These are phyloP conservation scores for Orchesella cincta DNA, from an alignment of 1,140 invertebrate species.

Conservation along the genomic window DNA sequence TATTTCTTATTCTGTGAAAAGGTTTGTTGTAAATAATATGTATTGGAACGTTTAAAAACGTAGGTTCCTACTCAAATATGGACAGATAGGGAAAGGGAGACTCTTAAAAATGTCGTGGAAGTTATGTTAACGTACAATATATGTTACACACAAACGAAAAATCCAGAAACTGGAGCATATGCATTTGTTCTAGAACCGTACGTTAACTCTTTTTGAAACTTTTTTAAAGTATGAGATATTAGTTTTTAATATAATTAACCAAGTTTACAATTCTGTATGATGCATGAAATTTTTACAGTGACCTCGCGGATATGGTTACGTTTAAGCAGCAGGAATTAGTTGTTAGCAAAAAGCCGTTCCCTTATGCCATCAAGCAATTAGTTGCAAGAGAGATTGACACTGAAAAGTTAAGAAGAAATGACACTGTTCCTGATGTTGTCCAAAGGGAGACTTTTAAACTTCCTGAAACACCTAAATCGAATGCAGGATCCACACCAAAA, in stretches of 20 bases:
- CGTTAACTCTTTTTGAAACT: too few relatives aligned
- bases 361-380: slow-evolving; percentile 75
- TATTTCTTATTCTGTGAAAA: slow-evolving; percentile 7
- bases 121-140: slow-evolving; percentile 88
- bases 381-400: slow-evolving; percentile 74
- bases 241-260: slow-evolving; percentile 2
- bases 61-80: slow-evolving; percentile 72
- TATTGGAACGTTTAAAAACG: slow-evolving; percentile 52
- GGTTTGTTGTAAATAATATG: slow-evolving; percentile 9
- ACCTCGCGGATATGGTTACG: slow-evolving; percentile 60
- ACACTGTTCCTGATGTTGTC: slow-evolving; percentile 49
- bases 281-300: slow-evolving; percentile 59
- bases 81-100: slow-evolving; percentile 71
- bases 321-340: slow-evolving; percentile 53
- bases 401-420: slow-evolving; percentile 66
- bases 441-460: slow-evolving; percentile 9
- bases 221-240: slow-evolving; percentile 22
- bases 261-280: too few relatives aligned
- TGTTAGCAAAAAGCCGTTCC: slow-evolving; percentile 54
- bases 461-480: background rate
- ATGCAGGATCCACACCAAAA: background rate
- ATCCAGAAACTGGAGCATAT: slow-evolving; percentile 72
- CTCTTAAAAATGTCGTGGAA: slow-evolving; percentile 71
- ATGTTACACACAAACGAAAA: slow-evolving; percentile 78
- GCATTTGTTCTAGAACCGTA: slow-evolving; percentile 80